Percentiles rank a stretch among this genome's conserved stretches.
Evolutionary conservation across 2,113 vertebrate species (phyloP).

Genomic region (Sapajus apella): DNA sequence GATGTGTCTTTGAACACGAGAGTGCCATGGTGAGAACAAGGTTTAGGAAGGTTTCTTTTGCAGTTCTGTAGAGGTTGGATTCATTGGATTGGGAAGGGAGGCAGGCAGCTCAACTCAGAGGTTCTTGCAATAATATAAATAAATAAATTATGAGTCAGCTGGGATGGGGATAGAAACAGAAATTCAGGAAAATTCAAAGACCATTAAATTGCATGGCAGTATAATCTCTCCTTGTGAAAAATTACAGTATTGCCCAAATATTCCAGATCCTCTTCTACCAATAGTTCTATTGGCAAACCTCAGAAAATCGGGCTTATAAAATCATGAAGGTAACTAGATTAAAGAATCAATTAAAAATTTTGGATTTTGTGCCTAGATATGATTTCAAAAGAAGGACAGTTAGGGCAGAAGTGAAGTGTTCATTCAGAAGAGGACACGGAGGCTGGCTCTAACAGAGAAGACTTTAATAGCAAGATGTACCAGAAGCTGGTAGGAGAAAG

Average conservation of each 20-base stretch:
- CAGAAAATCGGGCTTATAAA: not conserved
- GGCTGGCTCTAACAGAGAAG: not conserved
- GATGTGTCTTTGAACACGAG: not conserved
- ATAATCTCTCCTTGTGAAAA: conserved; percentile 31
- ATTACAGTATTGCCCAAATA: not conserved
- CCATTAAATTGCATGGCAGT: not conserved
- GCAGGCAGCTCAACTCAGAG: not conserved
- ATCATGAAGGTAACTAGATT: not conserved
- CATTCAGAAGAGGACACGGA: not conserved
- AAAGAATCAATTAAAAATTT: not conserved
- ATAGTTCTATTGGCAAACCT: not conserved
- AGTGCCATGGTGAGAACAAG: not conserved
- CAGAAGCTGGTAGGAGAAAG: not conserved
- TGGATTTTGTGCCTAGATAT: not conserved
- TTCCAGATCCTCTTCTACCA: not conserved
- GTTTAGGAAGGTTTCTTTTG: not conserved
- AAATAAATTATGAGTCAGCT: not conserved
- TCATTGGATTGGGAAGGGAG: not conserved
- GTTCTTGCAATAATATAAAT: not conserved
- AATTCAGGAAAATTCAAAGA: not conserved
- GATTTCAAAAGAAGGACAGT: not conserved
- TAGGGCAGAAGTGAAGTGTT: not conserved
- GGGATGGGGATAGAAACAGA: not conserved
- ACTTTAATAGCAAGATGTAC: not conserved
- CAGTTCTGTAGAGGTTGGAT: not conserved